Evolutionary conservation across 2,113 vertebrate species (phyloP).

Genomic region (Alaudala cheleensis): DNA sequence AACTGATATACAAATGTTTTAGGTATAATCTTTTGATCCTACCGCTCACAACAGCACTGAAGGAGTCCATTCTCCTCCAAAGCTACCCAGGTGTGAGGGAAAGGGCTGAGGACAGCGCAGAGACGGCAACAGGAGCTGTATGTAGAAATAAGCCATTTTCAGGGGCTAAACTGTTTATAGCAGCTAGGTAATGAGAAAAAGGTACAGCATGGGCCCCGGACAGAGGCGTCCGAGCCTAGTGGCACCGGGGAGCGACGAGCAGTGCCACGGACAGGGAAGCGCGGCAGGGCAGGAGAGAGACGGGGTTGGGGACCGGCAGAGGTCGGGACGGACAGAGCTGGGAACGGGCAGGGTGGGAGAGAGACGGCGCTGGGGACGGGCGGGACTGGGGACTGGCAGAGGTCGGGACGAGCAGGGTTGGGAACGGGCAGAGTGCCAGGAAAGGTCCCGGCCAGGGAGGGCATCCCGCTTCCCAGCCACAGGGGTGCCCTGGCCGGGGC

Average conservation of each 20-base stretch:
- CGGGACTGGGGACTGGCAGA: too few species aligned
- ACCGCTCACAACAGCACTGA: fast-evolving
- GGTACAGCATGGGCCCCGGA: fast-evolving
- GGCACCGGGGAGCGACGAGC: fast-evolving
- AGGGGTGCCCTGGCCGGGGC: not conserved
- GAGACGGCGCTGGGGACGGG: too few species aligned
- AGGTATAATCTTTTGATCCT: not conserved
- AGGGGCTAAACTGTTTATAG: not conserved
- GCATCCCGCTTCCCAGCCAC: not conserved
- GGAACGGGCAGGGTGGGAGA: fast-evolving
- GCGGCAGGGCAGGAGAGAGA: fast-evolving
- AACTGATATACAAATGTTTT: not conserved
- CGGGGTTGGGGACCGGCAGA: not conserved
- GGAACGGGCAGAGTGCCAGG: too few species aligned
- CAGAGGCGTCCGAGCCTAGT: fast-evolving
- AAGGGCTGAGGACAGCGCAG: fast-evolving
- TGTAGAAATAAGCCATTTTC: not conserved
- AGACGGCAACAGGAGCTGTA: fast-evolving
- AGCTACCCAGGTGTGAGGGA: not conserved
- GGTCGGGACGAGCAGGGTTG: too few species aligned
- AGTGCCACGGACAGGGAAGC: fast-evolving
- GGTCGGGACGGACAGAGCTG: fast-evolving
- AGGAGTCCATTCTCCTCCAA: not conserved
- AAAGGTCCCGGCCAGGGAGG: too few species aligned
- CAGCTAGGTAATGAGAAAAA: not conserved